Evolutionary conservation across 2,888 invertebrate genomes (phyloP).

Genomic region (Cephus runcator): DNA sequence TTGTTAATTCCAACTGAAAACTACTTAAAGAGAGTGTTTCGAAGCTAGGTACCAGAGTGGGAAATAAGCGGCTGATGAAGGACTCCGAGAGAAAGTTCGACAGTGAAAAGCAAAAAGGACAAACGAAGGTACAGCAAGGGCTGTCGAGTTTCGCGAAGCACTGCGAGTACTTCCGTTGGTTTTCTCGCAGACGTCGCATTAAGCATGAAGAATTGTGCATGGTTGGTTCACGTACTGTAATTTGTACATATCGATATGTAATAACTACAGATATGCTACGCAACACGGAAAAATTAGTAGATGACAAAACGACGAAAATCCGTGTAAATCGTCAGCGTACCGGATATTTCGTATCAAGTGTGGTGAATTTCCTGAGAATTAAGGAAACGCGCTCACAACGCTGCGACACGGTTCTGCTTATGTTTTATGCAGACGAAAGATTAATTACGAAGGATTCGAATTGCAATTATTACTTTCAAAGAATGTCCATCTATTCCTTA

Average conservation of each 20-base stretch:
- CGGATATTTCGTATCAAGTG: too few species aligned
- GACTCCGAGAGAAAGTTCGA: neutral
- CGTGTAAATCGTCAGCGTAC: neutral
- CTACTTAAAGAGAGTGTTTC: slow-evolving; percentile 1
- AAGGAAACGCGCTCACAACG: neutral
- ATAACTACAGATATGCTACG: neutral
- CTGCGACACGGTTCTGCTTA: neutral
- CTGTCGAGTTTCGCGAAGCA: neutral
- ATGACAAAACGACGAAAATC: neutral
- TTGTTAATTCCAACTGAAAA: slow-evolving; percentile 3
- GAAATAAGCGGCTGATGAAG: neutral
- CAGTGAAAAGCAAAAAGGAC: slow-evolving; percentile 1
- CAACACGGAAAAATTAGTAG: neutral
- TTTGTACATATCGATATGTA: neutral
- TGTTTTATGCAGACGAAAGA: neutral
- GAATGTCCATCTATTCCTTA: too few species aligned
- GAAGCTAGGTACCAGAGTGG: neutral
- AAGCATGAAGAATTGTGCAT: neutral
- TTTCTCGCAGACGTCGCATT: neutral
- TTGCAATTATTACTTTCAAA: too few species aligned
- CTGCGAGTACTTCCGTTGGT: neutral
- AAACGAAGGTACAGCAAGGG: neutral
- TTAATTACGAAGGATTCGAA: neutral
- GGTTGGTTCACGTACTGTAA: neutral
- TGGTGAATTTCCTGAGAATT: too few species aligned